Percentiles rank a stretch among this genome's conserved stretches.
These are phyloP conservation scores for Thumatha senex DNA, from an alignment of 2,888 invertebrate species.

Conservation along the genomic window DNA sequence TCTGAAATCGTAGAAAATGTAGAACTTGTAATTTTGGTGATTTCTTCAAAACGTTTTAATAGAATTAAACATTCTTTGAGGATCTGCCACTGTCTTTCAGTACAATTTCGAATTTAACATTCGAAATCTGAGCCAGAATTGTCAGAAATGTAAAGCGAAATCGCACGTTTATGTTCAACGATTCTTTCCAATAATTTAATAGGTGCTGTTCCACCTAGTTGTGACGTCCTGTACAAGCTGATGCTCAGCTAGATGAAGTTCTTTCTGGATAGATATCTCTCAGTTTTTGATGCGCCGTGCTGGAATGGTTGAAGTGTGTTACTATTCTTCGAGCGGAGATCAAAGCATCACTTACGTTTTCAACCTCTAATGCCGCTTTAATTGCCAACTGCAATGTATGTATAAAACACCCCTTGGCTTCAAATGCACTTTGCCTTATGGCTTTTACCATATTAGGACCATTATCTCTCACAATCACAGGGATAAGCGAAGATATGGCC, in stretches of 20 bases:
- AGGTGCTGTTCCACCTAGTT: not conserved
- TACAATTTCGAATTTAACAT: conserved; percentile 6
- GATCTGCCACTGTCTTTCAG: conserved; percentile 10
- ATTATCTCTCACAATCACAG: conserved; percentile 12
- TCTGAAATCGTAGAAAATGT: not conserved
- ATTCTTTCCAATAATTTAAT: not conserved
- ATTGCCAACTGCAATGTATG: conserved; percentile 10
- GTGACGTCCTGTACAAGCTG: not conserved
- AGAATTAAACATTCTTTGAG: conserved; percentile 8
- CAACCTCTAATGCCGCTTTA: conserved; percentile 9
- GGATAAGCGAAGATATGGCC: conserved; percentile 8
- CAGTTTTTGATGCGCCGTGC: conserved; percentile 15
- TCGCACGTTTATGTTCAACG: conserved; percentile 1
- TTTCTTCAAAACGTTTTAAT: not conserved
- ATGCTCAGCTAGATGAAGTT: not conserved
- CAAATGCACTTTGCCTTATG: conserved; percentile 9
- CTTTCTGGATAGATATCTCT: too few species aligned
- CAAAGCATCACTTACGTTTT: conserved; percentile 11
- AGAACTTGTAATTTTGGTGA: not conserved
- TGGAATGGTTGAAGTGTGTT: conserved; percentile 14
- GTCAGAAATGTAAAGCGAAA: conserved; percentile 5
- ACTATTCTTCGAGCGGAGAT: conserved; percentile 9
- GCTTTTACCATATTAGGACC: conserved; percentile 16
- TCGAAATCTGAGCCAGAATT: too few species aligned
- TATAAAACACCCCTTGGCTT: conserved; percentile 9